Evolutionary conservation across 2,888 invertebrate species (phyloP).

Genomic region (Acheta domesticus): DNA sequence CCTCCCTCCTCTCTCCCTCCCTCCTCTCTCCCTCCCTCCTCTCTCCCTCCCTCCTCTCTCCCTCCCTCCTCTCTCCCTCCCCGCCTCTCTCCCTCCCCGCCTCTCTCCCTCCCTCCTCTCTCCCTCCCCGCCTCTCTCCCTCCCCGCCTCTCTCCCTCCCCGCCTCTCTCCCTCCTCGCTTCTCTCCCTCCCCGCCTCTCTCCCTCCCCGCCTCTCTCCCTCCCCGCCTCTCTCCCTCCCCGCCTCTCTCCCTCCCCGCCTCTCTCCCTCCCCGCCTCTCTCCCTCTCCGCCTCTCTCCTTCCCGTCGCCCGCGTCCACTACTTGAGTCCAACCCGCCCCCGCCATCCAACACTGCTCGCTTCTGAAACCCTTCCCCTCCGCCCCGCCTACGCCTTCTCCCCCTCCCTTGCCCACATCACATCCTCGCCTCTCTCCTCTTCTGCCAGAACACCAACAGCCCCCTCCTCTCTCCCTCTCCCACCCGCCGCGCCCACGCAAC

Average conservation of each 20-base stretch:
- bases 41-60: neutral
- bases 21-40: neutral
- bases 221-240: too few relatives aligned
- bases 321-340: too few relatives aligned
- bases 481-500: neutral
- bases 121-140: neutral
- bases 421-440: neutral
- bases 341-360: too few relatives aligned
- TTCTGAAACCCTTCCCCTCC: too few relatives aligned
- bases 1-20: neutral
- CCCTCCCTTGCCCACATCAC: neutral
- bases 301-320: too few relatives aligned
- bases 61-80: too few relatives aligned
- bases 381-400: neutral
- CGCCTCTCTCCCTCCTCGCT: neutral
- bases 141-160: neutral
- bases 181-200: neutral
- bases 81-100: too few relatives aligned
- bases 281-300: too few relatives aligned
- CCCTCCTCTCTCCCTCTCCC: neutral
- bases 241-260: accelerated
- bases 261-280: too few relatives aligned
- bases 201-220: neutral
- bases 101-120: neutral
- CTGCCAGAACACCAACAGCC: neutral